phyloP scores from a whole-genome alignment of 2,113 vertebrate species.

The Psittacula cyanocephala region DNA sequence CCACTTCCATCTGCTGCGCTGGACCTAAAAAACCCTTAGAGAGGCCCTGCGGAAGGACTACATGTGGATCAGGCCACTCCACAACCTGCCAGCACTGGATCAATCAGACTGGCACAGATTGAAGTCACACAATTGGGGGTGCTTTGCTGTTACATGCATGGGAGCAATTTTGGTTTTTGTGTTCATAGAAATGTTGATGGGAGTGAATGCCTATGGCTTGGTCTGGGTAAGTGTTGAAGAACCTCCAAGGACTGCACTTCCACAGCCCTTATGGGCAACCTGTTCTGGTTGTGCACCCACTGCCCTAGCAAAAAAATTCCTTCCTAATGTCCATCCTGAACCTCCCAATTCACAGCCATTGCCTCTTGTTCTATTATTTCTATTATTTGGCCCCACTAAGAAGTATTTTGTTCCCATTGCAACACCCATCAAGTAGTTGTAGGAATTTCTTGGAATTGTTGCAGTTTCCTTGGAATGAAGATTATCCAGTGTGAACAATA shows the following conservation, averaged over 20 bases:
- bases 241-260: neutral
- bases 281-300: neutral
- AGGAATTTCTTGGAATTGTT: constrained; percentile 36
- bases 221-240: neutral
- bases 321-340: neutral
- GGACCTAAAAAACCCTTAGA: neutral
- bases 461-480: constrained; percentile 32
- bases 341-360: neutral
- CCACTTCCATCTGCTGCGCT: neutral
- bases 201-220: neutral
- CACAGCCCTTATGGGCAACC: neutral
- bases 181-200: neutral
- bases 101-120: neutral
- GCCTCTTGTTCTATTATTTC: neutral
- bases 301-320: neutral
- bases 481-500: constrained; percentile 20
- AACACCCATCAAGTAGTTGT: neutral
- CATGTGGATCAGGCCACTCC: neutral
- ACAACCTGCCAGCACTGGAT: neutral
- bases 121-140: neutral
- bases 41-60: neutral
- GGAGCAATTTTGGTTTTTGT: neutral
- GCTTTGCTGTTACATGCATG: neutral
- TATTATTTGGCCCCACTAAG: neutral
- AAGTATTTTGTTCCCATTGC: neutral